phyloP scores from a whole-genome alignment of 2,888 invertebrate genomes.

The Tipula confusa region DNA sequence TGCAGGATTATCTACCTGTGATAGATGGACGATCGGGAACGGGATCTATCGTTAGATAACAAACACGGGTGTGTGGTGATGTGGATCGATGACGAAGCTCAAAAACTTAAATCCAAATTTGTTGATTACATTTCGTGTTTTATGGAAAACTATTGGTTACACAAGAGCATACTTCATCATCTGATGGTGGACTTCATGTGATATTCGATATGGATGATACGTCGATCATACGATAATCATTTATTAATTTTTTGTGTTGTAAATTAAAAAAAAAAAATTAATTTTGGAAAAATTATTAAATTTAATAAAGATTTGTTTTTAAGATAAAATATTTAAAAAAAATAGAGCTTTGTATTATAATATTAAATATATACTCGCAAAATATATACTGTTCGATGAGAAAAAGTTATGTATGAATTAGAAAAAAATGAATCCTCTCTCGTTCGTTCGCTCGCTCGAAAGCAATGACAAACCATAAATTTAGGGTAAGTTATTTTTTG shows the following conservation, averaged over 20 bases:
- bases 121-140: constrained; percentile 32
- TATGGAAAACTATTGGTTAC: background rate
- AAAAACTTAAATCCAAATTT: background rate
- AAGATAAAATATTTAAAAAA: background rate
- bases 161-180: background rate
- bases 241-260: constrained; percentile 12
- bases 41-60: background rate
- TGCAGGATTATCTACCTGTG: constrained; percentile 49
- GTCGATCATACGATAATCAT: background rate
- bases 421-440: background rate
- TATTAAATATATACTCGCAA: background rate
- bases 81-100: constrained; percentile 39
- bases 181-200: background rate
- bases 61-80: constrained; percentile 38
- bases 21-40: background rate
- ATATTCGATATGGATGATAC: background rate
- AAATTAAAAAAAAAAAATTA: background rate
- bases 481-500: constrained; percentile 16
- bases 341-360: constrained; percentile 4
- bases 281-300: background rate
- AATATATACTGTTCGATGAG: background rate
- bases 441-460: background rate
- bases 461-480: background rate
- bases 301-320: constrained; percentile 13
- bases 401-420: background rate